phyloP scores from a whole-genome alignment of 2,113 vertebrate species.

The Morone saxatilis region DNA sequence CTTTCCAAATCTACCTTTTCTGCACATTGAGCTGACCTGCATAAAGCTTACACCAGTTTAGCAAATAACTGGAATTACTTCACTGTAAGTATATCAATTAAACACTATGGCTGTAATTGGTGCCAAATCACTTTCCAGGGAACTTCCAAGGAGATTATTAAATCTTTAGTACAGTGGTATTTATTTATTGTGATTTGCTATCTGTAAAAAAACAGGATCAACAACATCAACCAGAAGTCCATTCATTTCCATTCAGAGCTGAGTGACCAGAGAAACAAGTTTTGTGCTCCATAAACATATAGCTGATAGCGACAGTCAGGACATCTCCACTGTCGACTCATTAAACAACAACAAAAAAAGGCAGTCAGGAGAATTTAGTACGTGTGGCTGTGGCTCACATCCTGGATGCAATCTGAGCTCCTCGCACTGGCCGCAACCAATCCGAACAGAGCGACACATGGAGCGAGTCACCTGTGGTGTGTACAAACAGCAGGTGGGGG shows the following conservation, averaged over 20 bases:
- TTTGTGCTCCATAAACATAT: not conserved
- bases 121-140: not conserved
- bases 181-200: too few relatives aligned
- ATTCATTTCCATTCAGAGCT: not conserved
- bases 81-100: too few relatives aligned
- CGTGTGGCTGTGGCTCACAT: slow-evolving; percentile 4
- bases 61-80: too few relatives aligned
- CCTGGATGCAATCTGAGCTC: slow-evolving; percentile 36
- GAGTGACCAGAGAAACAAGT: not conserved
- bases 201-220: not conserved
- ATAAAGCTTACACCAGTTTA: too few relatives aligned
- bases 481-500: slow-evolving; percentile 10
- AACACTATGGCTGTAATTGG: not conserved
- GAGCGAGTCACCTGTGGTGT: not conserved
- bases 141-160: not conserved
- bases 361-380: not conserved
- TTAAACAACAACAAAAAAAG: not conserved
- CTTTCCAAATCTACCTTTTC: not conserved
- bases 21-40: not conserved
- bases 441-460: slow-evolving; percentile 19
- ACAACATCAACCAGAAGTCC: not conserved
- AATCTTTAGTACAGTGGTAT: not conserved
- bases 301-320: not conserved
- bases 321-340: not conserved
- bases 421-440: not conserved